phyloP scores from a whole-genome alignment of 2,113 vertebrate species.

The Laterallus jamaicensis region DNA sequence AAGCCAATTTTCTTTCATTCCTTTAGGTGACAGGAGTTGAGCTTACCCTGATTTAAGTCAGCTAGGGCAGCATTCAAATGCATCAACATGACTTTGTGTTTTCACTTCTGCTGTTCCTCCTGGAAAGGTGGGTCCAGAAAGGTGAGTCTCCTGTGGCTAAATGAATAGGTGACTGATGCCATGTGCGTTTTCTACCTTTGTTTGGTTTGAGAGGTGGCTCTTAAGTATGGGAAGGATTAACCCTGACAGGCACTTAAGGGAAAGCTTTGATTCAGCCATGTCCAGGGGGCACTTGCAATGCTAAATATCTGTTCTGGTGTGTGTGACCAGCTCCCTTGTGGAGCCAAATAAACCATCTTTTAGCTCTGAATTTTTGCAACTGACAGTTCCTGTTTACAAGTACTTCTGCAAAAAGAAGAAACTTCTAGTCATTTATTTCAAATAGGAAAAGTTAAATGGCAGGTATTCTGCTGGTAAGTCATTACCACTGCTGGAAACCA shows the following conservation, averaged over 20 bases:
- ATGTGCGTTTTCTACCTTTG: accelerated
- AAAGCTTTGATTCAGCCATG: neutral
- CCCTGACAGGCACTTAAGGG: neutral
- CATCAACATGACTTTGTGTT: neutral
- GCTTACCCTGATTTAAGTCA: neutral
- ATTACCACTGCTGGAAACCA: neutral
- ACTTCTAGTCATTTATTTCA: neutral
- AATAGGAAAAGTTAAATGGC: neutral
- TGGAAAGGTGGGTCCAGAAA: neutral
- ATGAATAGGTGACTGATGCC: neutral
- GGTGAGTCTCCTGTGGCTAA: neutral
- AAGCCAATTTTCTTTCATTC: neutral
- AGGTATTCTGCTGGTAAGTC: neutral
- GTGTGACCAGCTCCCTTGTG: neutral
- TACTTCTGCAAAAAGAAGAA: neutral
- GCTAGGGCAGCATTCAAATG: neutral
- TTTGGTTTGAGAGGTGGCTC: neutral
- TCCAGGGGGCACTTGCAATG: neutral
- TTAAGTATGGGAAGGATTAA: neutral
- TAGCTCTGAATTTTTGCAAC: neutral
- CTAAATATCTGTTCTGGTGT: neutral
- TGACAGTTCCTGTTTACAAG: neutral
- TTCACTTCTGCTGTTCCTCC: neutral
- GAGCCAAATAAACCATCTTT: neutral
- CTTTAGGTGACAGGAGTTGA: neutral